Evolutionary conservation across 2,113 vertebrate species (phyloP).

Genomic region (Rhagologus leucostigma): DNA sequence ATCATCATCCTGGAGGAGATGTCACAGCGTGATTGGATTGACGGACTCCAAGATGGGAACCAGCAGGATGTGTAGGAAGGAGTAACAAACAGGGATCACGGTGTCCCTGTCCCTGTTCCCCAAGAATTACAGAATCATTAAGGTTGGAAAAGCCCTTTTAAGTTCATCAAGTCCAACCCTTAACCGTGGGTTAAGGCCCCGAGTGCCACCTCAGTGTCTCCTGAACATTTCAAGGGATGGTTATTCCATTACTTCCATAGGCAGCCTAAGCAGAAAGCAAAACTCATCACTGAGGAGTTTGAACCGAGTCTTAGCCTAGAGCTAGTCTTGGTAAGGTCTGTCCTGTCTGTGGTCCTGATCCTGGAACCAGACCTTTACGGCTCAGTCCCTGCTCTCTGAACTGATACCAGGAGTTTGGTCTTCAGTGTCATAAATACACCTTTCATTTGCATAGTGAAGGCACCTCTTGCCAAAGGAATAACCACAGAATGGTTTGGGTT

Average conservation of each 20-base stretch:
- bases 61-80: neutral
- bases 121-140: neutral
- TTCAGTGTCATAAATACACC: neutral
- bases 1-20: neutral
- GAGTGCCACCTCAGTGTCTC: fast-evolving
- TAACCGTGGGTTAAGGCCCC: too few relatives aligned
- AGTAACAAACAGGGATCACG: fast-evolving
- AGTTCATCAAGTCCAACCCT: neutral
- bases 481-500: neutral
- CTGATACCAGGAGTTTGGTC: neutral
- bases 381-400: neutral
- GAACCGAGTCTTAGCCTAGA: neutral
- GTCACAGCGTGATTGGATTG: fast-evolving
- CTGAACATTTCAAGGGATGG: neutral
- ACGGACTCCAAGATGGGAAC: neutral
- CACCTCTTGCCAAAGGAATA: neutral
- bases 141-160: neutral
- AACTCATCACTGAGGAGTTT: neutral
- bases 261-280: neutral
- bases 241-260: neutral
- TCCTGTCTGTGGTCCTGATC: fast-evolving
- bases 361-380: neutral
- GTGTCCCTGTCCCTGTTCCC: neutral
- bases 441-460: neutral
- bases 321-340: neutral